Evolutionary conservation across 1,140 invertebrate genomes (phyloP).

Genomic region (Hyphantria cunea): DNA sequence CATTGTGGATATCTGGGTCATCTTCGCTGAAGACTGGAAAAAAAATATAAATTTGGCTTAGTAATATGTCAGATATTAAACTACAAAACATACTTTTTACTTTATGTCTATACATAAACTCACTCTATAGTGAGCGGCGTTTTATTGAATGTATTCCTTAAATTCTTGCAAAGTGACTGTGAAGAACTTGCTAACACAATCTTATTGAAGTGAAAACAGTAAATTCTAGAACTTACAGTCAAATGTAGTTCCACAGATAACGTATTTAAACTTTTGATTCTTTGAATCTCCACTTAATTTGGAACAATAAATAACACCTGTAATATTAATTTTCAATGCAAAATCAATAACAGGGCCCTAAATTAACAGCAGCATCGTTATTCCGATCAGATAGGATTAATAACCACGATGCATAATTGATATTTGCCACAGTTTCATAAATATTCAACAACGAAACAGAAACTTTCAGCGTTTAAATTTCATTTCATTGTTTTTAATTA

Average conservation of each 20-base stretch:
- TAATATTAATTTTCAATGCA: slow-evolving; percentile 26
- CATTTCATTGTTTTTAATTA: slow-evolving; percentile 25
- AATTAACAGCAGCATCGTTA: slow-evolving; percentile 31
- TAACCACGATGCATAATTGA: slow-evolving; percentile 43
- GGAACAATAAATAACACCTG: slow-evolving; percentile 4
- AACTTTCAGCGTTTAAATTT: slow-evolving; percentile 39
- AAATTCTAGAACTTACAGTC: too few species aligned
- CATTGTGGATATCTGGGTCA: slow-evolving; percentile 92
- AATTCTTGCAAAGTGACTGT: too few species aligned
- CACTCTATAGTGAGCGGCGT: too few species aligned
- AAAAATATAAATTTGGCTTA: slow-evolving; percentile 53
- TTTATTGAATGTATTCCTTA: too few species aligned
- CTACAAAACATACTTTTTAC: not conserved
- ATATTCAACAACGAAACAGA: slow-evolving; percentile 60
- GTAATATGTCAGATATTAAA: not conserved
- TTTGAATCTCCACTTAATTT: too few species aligned
- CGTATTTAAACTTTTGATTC: not conserved
- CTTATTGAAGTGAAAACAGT: too few species aligned
- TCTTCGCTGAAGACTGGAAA: slow-evolving; percentile 93
- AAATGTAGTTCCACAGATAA: not conserved
- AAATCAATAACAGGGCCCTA: slow-evolving; percentile 26
- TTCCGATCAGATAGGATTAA: slow-evolving; percentile 31
- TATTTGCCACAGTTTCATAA: slow-evolving; percentile 63
- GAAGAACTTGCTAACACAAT: too few species aligned
- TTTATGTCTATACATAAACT: too few species aligned